Base-by-base conservation (phyloP, 2,113 vertebrate genomes). In the Chionodraco myersi region DNA sequence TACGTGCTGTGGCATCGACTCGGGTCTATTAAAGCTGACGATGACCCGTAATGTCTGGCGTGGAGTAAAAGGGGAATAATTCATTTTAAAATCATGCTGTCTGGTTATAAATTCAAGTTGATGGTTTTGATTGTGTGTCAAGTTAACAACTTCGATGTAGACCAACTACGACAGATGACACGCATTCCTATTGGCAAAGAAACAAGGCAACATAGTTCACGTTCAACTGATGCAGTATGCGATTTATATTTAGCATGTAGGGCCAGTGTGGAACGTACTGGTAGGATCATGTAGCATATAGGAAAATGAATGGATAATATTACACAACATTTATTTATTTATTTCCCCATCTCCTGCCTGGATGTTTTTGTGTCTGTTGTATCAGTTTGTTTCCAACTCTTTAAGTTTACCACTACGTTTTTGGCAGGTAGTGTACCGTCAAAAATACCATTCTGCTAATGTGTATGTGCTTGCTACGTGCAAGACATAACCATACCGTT, bases 1-100 rank as follows among this genome's bases (percentile, higher is more conserved):
- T 86, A 73, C 51, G 66, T 86, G 87, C 83, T 56, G 3, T 86
- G 85, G 73, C 72, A 80, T 86, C 45, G 36, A 52, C 74, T 90
- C 74, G 72, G 48, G 49, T 84, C 80, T 60, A 75, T 87, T 91
- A 80, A 77, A 89, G 41, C 23, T 63, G 69, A 21, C 21, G 21
- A 84, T 79, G 78, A 77, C 61, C 76, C 51, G 57, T 60, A 75
- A 87, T 88, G 44, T 65, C 84, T 80, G 60, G 53, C 52, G 83
- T 82, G 36, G 66, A 83, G 77, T 72, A 62, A 53, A 80, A 79
- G 59, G 54, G 67, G 23, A 86, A 74, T 56, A 75, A 81, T 34
- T 73, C 66, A 51, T 30, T 79, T 54, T 49, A 18, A 78, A 77
- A 79, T 53, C 16, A 18, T 60, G 3, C 12, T 16, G 47, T 56